These are phyloP conservation scores for Volucella inflata DNA, from an alignment of 2,888 invertebrate species.

Conservation along the genomic window DNA sequence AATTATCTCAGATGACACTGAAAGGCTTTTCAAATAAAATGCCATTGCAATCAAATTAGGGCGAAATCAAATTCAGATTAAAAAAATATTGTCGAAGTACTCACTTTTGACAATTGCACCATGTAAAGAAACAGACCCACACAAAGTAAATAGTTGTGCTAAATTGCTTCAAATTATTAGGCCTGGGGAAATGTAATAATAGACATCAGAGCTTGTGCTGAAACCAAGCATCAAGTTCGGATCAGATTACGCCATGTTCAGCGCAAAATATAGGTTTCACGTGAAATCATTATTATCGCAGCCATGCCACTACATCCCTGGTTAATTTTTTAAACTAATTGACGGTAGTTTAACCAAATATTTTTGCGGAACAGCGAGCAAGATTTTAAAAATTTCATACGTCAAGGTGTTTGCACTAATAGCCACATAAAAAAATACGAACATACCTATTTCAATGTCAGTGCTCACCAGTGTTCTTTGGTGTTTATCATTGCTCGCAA, in stretches of 20 bases:
- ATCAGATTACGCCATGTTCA: conserved; percentile 15
- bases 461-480: not conserved
- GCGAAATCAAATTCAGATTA: conserved; percentile 6
- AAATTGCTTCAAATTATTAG: conserved; percentile 37
- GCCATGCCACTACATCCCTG: not conserved
- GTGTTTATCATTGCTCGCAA: no score
- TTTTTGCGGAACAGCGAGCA: conserved; percentile 50
- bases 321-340: conserved; percentile 51
- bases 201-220: conserved; percentile 1
- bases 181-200: not conserved
- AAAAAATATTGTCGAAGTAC: not conserved
- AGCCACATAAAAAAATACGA: not conserved
- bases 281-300: not conserved
- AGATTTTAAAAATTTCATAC: conserved; percentile 28
- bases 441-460: conserved; percentile 41
- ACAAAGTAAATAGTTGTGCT: conserved; percentile 25
- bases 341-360: conserved; percentile 14
- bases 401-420: not conserved
- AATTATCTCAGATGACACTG: conserved; percentile 15
- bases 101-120: conserved; percentile 30
- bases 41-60: conserved; percentile 38
- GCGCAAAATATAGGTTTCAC: not conserved
- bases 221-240: not conserved
- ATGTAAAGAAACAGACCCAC: conserved; percentile 13
- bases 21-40: conserved; percentile 6